Percentiles rank a stretch among this genome's conserved stretches.
Conservation (phyloP, 1,140 invertebrate genomes). For the Vanessa tameamea region DNA sequence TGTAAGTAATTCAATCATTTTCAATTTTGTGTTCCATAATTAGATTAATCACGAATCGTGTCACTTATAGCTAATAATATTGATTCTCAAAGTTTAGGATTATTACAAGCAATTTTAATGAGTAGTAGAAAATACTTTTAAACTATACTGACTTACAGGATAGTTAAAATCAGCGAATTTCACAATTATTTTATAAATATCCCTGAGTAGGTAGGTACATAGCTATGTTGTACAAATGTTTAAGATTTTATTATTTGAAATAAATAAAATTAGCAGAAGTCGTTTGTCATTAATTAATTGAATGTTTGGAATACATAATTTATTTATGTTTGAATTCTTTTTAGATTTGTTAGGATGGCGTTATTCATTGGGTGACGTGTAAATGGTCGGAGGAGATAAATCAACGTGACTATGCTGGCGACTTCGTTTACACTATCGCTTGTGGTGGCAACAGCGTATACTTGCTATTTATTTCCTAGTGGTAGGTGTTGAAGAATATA, state of each 20-base stretch:
- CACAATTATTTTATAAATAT: no score
- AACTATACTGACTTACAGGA: no score
- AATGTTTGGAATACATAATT: no score
- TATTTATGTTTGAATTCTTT: neutral
- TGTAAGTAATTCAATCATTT: neutral
- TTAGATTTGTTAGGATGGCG: neutral
- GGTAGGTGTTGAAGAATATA: constrained; percentile 59
- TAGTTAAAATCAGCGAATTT: no score
- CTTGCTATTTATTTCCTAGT: constrained; percentile 81
- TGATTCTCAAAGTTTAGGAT: neutral
- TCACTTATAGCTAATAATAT: neutral
- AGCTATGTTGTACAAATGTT: no score
- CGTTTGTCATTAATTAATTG: no score
- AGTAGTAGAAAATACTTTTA: neutral
- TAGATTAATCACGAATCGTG: constrained; percentile 1
- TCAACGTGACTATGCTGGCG: constrained; percentile 48
- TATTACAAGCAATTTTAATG: neutral
- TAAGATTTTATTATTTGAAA: no score
- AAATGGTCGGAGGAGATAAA: neutral
- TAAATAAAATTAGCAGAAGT: no score
- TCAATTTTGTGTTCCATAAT: neutral
- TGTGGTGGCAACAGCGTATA: constrained; percentile 49
- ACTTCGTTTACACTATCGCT: constrained; percentile 37
- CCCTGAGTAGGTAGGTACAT: no score
- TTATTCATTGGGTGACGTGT: neutral